Conservation (phyloP, 30 jellyfish, hydroid and myxozoan genomes). For the Turritopsis dohrnii region DNA sequence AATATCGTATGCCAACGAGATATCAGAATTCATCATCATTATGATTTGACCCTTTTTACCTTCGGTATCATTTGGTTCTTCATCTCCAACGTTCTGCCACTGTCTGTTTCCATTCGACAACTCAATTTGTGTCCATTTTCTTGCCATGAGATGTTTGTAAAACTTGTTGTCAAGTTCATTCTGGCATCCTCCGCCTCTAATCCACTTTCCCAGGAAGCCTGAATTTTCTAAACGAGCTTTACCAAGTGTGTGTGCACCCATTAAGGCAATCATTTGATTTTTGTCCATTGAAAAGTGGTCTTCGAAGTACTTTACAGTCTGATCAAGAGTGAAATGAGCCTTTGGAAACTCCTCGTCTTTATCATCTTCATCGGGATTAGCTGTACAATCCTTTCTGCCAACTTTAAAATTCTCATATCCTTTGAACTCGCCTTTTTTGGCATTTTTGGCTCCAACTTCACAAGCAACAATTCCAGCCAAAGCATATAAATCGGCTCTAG, state of each 20-base stretch:
- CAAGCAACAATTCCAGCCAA: slow-evolving; percentile 10
- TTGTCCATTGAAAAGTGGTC: neutral
- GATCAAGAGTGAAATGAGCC: neutral
- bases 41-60: neutral
- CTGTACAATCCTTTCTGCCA: slow-evolving; percentile 26
- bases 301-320: neutral
- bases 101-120: neutral
- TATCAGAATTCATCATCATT: slow-evolving; percentile 6
- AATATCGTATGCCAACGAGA: slow-evolving; percentile 2
- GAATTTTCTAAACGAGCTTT: slow-evolving; percentile 1
- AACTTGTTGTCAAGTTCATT: neutral
- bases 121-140: neutral
- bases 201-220: slow-evolving; percentile 19
- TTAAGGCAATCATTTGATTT: neutral
- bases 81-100: slow-evolving; percentile 5
- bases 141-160: neutral
- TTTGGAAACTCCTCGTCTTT: slow-evolving; percentile 4
- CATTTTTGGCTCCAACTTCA: neutral
- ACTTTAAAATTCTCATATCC: neutral
- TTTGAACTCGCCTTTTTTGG: neutral
- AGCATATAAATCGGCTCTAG: slow-evolving; percentile 34
- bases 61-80: neutral
- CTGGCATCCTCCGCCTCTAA: neutral
- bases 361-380: slow-evolving; percentile 27
- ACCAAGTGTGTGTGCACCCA: slow-evolving; percentile 24